Evolutionary conservation across 2,113 vertebrate genomes (phyloP).

Genomic region (Picathartes gymnocephalus): DNA sequence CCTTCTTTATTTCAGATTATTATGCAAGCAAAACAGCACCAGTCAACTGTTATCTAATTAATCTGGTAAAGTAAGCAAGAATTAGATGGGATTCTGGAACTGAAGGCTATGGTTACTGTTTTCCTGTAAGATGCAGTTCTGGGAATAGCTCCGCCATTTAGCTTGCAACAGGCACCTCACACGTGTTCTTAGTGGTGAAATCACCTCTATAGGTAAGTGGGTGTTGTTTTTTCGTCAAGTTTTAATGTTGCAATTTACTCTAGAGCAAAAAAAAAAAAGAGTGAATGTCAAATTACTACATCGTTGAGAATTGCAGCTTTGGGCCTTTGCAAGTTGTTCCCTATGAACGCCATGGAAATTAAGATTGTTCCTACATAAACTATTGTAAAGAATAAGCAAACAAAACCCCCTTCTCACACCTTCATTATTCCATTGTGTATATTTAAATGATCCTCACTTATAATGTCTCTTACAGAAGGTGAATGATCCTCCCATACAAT

Average conservation of each 20-base stretch:
- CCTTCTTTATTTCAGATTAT: conserved; percentile 30
- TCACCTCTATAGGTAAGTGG: not conserved
- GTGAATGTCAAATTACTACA: not conserved
- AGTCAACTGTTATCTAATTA: not conserved
- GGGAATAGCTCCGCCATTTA: not conserved
- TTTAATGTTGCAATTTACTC: not conserved
- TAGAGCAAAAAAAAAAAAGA: not conserved
- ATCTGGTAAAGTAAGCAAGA: not conserved
- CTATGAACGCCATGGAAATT: not conserved
- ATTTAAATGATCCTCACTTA: not conserved
- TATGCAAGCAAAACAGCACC: not conserved
- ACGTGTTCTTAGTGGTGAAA: not conserved
- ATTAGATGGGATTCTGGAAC: not conserved
- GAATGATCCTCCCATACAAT: not conserved
- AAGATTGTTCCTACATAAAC: not conserved
- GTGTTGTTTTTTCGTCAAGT: not conserved
- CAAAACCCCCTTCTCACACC: not conserved
- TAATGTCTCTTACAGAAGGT: not conserved
- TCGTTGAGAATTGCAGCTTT: not conserved
- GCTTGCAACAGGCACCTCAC: not conserved
- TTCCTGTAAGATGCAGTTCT: not conserved
- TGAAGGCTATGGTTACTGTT: not conserved
- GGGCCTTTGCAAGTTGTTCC: not conserved
- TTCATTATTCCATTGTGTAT: not conserved
- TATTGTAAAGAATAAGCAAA: not conserved